Evolutionary conservation across 2,113 vertebrate genomes (phyloP).

Genomic region (Myotis lucifugus): DNA sequence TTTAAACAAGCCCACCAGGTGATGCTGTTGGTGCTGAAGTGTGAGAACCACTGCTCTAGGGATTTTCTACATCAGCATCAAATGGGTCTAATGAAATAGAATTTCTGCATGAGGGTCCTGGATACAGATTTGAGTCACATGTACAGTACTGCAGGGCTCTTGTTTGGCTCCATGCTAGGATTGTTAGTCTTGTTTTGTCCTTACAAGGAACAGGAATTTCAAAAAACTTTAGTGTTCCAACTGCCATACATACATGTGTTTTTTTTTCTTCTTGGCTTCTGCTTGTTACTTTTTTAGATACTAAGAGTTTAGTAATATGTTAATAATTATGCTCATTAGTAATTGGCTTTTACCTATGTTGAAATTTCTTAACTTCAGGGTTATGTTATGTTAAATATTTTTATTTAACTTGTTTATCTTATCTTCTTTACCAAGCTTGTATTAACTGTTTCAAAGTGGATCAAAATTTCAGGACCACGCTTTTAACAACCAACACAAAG

Average conservation of each 20-base stretch:
- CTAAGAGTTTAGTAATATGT: background rate
- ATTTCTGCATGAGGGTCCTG: background rate
- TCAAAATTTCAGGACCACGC: background rate
- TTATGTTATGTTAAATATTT: conserved; percentile 14
- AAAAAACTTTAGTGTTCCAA: background rate
- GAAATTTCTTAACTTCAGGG: background rate
- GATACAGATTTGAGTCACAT: background rate
- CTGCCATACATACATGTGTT: background rate
- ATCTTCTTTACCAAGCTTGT: background rate
- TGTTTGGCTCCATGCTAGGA: background rate
- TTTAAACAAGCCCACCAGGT: background rate
- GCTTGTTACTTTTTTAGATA: conserved; percentile 2
- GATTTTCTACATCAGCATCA: background rate
- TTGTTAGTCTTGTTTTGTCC: background rate
- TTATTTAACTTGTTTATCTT: background rate
- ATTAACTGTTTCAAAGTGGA: conserved; percentile 21
- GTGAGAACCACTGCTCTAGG: background rate
- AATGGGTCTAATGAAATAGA: background rate
- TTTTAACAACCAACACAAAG: background rate
- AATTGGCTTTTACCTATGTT: background rate
- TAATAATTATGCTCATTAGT: conserved; percentile 10
- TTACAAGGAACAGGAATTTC: background rate
- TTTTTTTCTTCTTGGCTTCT: background rate
- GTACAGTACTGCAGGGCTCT: background rate
- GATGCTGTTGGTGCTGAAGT: background rate